These are phyloP conservation scores for Prionace glauca DNA, from an alignment of 2,797 vertebrate genomes.

Conservation along the genomic window DNA sequence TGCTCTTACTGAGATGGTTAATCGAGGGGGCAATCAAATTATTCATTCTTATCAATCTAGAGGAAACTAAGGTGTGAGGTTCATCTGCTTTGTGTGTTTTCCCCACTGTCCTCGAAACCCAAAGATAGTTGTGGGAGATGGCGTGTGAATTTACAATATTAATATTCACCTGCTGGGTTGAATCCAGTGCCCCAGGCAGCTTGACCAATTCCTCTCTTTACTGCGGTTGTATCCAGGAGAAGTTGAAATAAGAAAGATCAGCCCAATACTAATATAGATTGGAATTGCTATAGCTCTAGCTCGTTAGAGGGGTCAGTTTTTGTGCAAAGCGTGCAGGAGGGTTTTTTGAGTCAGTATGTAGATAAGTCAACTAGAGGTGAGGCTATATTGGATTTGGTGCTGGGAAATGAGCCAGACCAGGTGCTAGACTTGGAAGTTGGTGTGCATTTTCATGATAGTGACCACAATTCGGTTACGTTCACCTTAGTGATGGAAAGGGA, in stretches of 20 bases:
- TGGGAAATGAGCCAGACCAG: no score
- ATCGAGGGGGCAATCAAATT: neutral
- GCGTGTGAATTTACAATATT: neutral
- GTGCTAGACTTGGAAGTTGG: no score
- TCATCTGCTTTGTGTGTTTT: neutral
- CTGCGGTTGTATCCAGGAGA: neutral
- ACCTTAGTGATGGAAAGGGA: no score
- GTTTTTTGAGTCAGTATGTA: no score
- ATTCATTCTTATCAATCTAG: neutral
- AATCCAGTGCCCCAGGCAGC: neutral
- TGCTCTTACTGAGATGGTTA: neutral
- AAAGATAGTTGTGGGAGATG: neutral
- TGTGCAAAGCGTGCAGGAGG: no score
- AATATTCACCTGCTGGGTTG: neutral
- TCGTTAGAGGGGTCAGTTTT: no score
- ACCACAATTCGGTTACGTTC: no score
- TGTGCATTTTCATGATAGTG: no score
- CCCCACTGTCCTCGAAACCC: neutral
- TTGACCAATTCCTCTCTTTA: neutral
- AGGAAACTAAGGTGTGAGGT: neutral
- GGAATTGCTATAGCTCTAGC: no score
- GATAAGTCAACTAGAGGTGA: no score
- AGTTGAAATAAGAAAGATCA: neutral
- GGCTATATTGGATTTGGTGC: no score
- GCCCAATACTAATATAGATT: no score